phyloP scores from a whole-genome alignment of 2,113 vertebrate species.

The Reinhardtius hippoglossoides region DNA sequence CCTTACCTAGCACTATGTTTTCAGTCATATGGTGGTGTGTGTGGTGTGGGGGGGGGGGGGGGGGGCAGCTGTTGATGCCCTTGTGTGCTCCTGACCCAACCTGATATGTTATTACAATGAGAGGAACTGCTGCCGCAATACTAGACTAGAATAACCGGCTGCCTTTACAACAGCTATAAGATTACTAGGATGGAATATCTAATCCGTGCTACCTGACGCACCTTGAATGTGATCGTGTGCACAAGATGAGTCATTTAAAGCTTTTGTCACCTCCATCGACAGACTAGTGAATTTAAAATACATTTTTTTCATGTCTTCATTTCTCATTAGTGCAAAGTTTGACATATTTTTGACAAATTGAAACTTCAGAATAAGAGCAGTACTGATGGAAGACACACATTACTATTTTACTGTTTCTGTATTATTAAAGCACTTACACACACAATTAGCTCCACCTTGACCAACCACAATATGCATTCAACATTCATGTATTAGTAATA shows the following conservation, averaged over 20 bases:
- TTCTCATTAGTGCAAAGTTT: not conserved
- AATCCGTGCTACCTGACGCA: constrained; percentile 64
- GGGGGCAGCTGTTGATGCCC: constrained; percentile 19
- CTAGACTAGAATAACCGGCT: constrained; percentile 67
- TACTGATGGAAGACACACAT: not conserved
- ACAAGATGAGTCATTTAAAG: constrained; percentile 15
- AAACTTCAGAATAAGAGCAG: not conserved
- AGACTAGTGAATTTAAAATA: not conserved
- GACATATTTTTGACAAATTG: not conserved
- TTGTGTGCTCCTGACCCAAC: constrained; percentile 46
- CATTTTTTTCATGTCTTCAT: not conserved
- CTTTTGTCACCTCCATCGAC: constrained; percentile 19
- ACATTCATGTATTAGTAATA: no score
- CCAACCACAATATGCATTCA: no score
- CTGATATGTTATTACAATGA: constrained; percentile 41
- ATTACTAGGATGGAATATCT: constrained; percentile 71
- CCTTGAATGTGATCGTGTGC: constrained; percentile 68
- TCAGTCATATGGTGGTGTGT: not conserved
- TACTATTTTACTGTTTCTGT: no score
- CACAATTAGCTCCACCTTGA: no score
- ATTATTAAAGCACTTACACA: no score
- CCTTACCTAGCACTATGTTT: constrained; percentile 8
- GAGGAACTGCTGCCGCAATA: constrained; percentile 45
- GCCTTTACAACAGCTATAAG: constrained; percentile 62
- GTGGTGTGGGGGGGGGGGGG: not conserved